Percentiles rank a stretch among this genome's conserved stretches.
Evolutionary conservation across 1,140 invertebrate genomes (phyloP).

Genomic region (Magallana angulata): DNA sequence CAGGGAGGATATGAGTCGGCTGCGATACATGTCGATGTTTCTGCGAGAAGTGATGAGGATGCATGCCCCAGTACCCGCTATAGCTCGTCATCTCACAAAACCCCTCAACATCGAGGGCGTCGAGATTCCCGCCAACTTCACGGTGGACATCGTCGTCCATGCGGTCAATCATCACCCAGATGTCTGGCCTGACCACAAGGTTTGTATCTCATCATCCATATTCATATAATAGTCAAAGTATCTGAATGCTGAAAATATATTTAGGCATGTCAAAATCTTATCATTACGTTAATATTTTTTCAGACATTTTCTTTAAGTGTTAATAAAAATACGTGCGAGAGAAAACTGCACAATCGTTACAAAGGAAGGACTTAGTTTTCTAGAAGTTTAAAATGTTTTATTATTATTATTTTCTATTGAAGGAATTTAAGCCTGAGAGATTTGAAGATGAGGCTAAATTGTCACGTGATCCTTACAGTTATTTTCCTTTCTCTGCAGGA

Average conservation of each 20-base stretch:
- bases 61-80: constrained; percentile 82
- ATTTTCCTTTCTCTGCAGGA: constrained; percentile 70
- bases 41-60: constrained; percentile 77
- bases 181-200: constrained; percentile 65
- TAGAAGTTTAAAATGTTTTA: too few relatives aligned
- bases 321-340: too few relatives aligned
- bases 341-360: too few relatives aligned
- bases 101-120: constrained; percentile 80
- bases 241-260: too few relatives aligned
- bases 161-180: constrained; percentile 63
- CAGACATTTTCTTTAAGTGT: too few relatives aligned
- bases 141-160: constrained; percentile 57
- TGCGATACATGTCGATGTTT: constrained; percentile 76
- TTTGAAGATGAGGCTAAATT: constrained; percentile 52
- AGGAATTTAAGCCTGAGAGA: constrained; percentile 63
- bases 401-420: not conserved
- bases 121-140: constrained; percentile 51
- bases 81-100: constrained; percentile 85
- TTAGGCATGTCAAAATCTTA: too few relatives aligned
- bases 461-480: constrained; percentile 64
- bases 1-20: constrained; percentile 67
- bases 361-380: too few relatives aligned
- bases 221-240: too few relatives aligned
- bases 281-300: too few relatives aligned
- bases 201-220: not conserved